Evolutionary conservation across 2,113 vertebrate species (phyloP), one percentile per base, ranked within the genome.

Genomic region (Orcinus orca): DNA sequence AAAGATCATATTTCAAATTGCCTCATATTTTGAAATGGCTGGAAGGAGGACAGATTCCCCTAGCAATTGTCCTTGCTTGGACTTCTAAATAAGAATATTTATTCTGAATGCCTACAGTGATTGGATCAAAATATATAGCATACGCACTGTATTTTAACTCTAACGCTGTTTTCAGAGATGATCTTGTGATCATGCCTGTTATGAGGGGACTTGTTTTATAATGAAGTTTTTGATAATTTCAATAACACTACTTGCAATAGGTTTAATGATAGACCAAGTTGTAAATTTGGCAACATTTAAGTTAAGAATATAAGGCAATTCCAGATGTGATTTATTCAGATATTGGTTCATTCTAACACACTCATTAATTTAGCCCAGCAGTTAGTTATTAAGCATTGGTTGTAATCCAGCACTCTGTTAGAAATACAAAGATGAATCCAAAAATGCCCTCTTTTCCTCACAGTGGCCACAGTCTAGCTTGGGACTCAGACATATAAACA

Each of bases 1-100:
- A 97, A 98, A 95, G 84, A 89, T 85, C 96, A 94, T 92, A 77
- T 89, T 98, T 98, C 67, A 96, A 97, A 96, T 97, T 97, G 90
- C 74, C 4, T 96, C 91, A 94, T 93, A 97, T 71, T 97, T 95
- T 33, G 31, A 97, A 88, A 53, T 87, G 93, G 77, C 96, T 95
- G 50, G 0, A 8, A 53, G 88, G 95, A 98, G 63, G 63, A 93
- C 80, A 96, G 93, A 97, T 98, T 92, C 96, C 92, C 93, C 89
- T 63, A 77, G 70, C n/a, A 60, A 89, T 41, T 95, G 47, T 86
- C 71, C 23, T 2, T 93, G 62, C 31, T 82, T 74, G 20, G 77
- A 77, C 93, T 96, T 93, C 68, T 26, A 82, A 94, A 67, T 73
- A 83, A 88, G 88, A 29, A 12, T 23, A 67, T 91, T 89, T 92